phyloP scores from a whole-genome alignment of 2,113 vertebrate species.

The Octodon degus region DNA sequence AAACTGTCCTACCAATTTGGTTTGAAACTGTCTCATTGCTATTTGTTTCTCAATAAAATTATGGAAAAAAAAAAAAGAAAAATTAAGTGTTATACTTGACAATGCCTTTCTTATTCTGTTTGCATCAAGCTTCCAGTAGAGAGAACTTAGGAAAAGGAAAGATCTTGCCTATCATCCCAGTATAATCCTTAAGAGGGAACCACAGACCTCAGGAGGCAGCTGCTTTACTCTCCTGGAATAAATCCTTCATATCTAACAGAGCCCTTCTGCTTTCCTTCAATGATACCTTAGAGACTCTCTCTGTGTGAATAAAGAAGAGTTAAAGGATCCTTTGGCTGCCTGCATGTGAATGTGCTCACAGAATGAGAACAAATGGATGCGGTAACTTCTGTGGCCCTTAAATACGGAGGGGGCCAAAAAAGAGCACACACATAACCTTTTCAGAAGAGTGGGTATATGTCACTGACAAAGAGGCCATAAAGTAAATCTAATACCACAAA shows the following conservation, averaged over 20 bases:
- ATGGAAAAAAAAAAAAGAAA: neutral
- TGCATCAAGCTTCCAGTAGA: neutral
- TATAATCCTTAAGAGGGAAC: neutral
- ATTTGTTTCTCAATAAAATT: too few species aligned
- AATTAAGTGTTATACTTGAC: neutral
- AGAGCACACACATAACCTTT: fast-evolving
- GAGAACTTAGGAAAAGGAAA: neutral
- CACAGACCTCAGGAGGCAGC: neutral
- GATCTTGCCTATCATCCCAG: neutral
- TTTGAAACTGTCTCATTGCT: too few species aligned
- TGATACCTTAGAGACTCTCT: neutral
- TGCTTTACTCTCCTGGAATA: neutral
- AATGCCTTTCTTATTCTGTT: neutral
- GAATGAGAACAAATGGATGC: neutral
- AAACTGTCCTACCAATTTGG: too few species aligned
- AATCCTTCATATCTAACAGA: neutral
- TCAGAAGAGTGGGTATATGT: fast-evolving
- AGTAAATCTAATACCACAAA: too few species aligned
- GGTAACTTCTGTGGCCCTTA: neutral
- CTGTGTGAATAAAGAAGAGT: neutral
- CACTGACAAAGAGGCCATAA: neutral
- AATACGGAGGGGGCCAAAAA: neutral
- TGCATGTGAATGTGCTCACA: neutral
- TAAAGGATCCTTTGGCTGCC: neutral
- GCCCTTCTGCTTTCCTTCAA: neutral